Conservation (phyloP, 2,113 vertebrate genomes). For the Pseudorectes ferrugineus region DNA sequence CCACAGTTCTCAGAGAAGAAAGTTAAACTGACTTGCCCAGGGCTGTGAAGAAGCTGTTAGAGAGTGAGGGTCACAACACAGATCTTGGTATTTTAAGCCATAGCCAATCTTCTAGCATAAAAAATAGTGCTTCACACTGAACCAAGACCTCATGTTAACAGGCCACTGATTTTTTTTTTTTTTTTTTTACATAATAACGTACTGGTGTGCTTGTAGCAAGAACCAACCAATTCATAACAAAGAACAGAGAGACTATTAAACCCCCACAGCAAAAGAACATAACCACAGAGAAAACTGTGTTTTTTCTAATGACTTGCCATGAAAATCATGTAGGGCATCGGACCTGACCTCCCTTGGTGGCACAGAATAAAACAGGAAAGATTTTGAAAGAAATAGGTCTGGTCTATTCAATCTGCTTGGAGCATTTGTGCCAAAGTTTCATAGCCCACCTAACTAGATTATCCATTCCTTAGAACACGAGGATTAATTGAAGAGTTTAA, state of each 20-base stretch:
- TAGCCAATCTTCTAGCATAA: background rate
- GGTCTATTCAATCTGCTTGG: background rate
- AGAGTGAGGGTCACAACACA: background rate
- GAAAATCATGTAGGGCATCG: background rate
- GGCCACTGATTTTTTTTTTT: background rate
- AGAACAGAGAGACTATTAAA: background rate
- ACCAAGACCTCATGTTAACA: background rate
- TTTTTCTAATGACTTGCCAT: background rate
- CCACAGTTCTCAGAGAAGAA: background rate
- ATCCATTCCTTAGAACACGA: background rate
- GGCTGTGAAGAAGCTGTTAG: background rate
- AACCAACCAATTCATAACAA: background rate
- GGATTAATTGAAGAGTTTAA: background rate
- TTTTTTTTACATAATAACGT: background rate
- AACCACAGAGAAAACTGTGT: background rate
- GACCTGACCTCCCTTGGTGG: background rate
- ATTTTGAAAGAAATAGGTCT: background rate
- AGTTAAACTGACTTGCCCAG: background rate
- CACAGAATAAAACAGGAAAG: background rate
- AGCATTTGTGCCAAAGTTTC: background rate
- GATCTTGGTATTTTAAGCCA: background rate
- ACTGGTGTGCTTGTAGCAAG: background rate
- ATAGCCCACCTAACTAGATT: background rate
- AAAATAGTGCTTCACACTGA: background rate
- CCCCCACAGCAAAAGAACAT: background rate